Conservation (phyloP, 2,888 invertebrate genomes). For the Archaeoteleia sp. region DNA sequence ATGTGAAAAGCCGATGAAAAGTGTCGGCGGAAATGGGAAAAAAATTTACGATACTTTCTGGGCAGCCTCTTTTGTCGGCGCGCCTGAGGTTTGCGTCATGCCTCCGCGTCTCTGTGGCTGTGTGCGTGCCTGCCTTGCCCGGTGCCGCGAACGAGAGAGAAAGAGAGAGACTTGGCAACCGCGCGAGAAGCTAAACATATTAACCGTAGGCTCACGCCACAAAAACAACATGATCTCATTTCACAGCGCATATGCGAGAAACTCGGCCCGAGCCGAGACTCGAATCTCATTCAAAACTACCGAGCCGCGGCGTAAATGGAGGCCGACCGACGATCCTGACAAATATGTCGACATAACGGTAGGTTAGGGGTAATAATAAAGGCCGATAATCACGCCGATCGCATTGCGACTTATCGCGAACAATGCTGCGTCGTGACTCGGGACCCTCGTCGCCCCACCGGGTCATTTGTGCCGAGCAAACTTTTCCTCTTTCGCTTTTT, state of each 20-base stretch:
- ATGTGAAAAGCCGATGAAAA: constrained; percentile 27
- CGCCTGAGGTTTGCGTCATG: constrained; percentile 49
- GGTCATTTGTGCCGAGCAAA: too few species aligned
- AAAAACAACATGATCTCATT: constrained; percentile 75
- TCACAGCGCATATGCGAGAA: constrained; percentile 54
- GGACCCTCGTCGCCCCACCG: too few species aligned
- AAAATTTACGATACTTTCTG: constrained; percentile 39
- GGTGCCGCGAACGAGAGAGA: constrained; percentile 50
- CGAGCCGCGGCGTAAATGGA: constrained; percentile 10
- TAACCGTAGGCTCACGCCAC: constrained; percentile 74
- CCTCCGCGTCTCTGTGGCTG: constrained; percentile 25
- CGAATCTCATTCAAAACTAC: constrained; percentile 59
- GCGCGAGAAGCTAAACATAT: constrained; percentile 72
- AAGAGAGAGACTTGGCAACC: constrained; percentile 65
- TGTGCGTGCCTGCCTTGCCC: constrained; percentile 57
- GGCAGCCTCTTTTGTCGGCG: constrained; percentile 43
- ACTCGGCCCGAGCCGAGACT: constrained; percentile 45
- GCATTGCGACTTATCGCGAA: too few species aligned
- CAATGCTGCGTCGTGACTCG: too few species aligned
- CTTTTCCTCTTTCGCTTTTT: too few species aligned
- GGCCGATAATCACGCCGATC: constrained; percentile 11
- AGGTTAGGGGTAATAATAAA: constrained; percentile 29
- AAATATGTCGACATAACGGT: constrained; percentile 21
- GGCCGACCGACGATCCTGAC: constrained; percentile 8
- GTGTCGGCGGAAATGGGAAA: constrained; percentile 37